phyloP scores from a whole-genome alignment of 2,797 vertebrate genomes.

The Naso thynnoides region DNA sequence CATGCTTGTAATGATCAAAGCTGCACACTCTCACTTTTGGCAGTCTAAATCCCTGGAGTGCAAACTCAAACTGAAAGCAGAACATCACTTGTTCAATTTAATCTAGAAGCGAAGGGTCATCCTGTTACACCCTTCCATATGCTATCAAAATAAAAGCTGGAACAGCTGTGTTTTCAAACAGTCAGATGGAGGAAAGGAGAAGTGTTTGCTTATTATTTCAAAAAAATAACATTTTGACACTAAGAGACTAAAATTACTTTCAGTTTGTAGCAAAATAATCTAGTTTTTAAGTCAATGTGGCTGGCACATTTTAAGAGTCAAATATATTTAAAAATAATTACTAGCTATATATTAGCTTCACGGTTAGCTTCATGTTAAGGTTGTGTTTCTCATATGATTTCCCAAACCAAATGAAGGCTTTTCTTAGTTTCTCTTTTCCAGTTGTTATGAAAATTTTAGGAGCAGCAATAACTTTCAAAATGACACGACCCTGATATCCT shows the following conservation, averaged over 20 bases:
- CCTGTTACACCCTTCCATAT: background rate
- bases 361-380: background rate
- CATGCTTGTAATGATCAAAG: background rate
- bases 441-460: background rate
- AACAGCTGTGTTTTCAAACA: background rate
- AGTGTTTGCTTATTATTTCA: background rate
- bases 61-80: background rate
- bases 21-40: background rate
- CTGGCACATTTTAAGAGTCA: background rate
- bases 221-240: background rate
- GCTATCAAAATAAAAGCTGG: constrained; percentile 3
- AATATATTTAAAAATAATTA: background rate
- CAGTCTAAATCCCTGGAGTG: background rate
- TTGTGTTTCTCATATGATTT: background rate
- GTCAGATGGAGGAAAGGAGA: constrained; percentile 2
- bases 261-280: background rate
- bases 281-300: background rate
- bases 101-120: background rate
- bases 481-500: background rate
- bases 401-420: background rate
- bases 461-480: background rate
- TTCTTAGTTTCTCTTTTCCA: background rate
- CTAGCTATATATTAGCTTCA: background rate
- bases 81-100: background rate
- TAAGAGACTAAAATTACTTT: background rate